These are phyloP conservation scores for Archivesica marissinica DNA, from an alignment of 1,140 invertebrate species.

Conservation along the genomic window DNA sequence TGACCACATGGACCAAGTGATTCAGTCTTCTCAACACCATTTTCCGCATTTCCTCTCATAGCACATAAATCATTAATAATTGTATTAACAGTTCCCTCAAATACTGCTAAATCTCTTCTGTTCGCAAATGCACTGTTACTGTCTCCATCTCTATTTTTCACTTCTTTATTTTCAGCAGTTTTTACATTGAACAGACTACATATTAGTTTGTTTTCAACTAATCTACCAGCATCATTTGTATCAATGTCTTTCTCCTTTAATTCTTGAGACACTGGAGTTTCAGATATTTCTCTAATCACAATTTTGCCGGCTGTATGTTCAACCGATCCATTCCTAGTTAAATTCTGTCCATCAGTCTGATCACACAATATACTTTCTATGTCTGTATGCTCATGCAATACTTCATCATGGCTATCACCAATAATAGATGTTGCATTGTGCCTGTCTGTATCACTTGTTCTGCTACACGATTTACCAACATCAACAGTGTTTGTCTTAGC, in stretches of 20 bases:
- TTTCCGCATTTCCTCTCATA: not conserved
- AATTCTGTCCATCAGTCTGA: not conserved
- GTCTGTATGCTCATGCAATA: too few species aligned
- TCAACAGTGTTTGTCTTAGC: too few species aligned
- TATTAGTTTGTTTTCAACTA: not conserved
- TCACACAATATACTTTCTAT: too few species aligned
- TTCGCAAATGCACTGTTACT: not conserved
- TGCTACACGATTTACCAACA: too few species aligned
- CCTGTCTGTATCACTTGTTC: not conserved
- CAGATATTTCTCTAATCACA: not conserved
- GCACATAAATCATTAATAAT: slow-evolving; percentile 26
- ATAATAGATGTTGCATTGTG: too few species aligned
- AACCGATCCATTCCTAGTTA: not conserved
- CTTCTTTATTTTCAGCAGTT: not conserved
- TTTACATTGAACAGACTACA: not conserved
- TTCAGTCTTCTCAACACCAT: not conserved
- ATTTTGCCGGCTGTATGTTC: not conserved
- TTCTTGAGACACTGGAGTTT: not conserved
- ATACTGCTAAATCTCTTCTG: not conserved
- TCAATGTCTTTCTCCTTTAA: not conserved
- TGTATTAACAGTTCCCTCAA: slow-evolving; percentile 35
- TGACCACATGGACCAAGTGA: too few species aligned
- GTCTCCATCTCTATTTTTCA: not conserved
- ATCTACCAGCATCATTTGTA: not conserved
- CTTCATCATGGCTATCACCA: too few species aligned